Conservation (phyloP, 2,888 invertebrate genomes). For the Oscheius myriophilus region DNA sequence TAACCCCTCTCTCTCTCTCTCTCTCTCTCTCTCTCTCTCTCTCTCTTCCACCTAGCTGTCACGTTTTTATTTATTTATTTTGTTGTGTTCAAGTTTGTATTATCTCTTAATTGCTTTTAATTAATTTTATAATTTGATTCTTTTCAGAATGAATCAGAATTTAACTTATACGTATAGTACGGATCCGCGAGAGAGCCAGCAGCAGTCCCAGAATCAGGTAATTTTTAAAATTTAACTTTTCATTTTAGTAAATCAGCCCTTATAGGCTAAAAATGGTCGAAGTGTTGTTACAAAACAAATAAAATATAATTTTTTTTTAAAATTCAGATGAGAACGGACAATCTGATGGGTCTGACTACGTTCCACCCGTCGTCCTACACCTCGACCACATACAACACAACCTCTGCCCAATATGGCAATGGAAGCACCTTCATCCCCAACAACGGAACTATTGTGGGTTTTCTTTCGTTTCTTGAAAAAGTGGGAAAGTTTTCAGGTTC, state of each 20-base stretch:
- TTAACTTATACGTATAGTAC: constrained; percentile 46
- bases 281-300: too few species aligned
- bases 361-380: constrained; percentile 52
- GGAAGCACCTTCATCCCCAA: constrained; percentile 27
- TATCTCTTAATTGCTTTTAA: background rate
- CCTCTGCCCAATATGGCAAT: constrained; percentile 30
- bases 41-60: background rate
- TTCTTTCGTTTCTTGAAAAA: background rate
- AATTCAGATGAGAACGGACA: background rate
- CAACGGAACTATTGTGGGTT: constrained; percentile 21
- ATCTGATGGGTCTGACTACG: constrained; percentile 4
- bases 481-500: constrained; percentile 4
- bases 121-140: background rate
- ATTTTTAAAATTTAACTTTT: too few species aligned
- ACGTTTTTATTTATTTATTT: background rate
- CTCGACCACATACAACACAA: constrained; percentile 44
- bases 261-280: too few species aligned
- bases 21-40: constrained; percentile 1
- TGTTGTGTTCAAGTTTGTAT: background rate
- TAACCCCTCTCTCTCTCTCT: background rate
- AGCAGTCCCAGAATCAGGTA: constrained; percentile 32
- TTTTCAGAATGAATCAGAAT: constrained; percentile 50
- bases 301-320: too few species aligned
- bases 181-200: constrained; percentile 50
- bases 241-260: background rate